These are phyloP conservation scores for Amiota mariae DNA, from an alignment of 2,888 invertebrate genomes.

Conservation along the genomic window DNA sequence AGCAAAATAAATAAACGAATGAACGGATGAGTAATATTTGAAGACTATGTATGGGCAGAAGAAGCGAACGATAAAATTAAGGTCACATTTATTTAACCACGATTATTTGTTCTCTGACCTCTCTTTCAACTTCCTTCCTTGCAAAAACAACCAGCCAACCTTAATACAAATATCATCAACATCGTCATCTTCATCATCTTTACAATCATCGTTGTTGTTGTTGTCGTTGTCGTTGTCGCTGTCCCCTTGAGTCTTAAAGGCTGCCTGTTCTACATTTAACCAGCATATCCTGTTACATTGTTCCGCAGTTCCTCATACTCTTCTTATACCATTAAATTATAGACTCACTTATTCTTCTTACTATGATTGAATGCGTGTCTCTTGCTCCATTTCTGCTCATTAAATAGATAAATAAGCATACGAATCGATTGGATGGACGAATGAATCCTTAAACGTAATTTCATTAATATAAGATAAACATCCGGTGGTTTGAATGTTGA, in stretches of 20 bases:
- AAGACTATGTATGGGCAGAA: background rate
- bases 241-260: background rate
- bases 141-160: background rate
- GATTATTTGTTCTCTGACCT: background rate
- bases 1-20: background rate
- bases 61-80: constrained; percentile 10
- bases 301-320: too few species aligned
- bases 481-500: background rate
- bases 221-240: too few species aligned
- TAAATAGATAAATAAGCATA: constrained; percentile 17
- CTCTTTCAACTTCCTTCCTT: background rate
- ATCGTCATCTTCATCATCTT: background rate
- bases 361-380: background rate
- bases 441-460: constrained; percentile 27
- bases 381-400: background rate
- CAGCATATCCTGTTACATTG: background rate
- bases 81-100: constrained; percentile 23
- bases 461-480: constrained; percentile 10
- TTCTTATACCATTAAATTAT: background rate
- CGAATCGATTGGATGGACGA: background rate
- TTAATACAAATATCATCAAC: background rate
- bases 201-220: background rate
- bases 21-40: background rate
- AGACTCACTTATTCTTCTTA: constrained; percentile 3
- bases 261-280: background rate